Percentiles rank a stretch among this genome's conserved stretches.
Conservation (phyloP, 1,140 invertebrate species). For the Chrysoperla carnea region DNA sequence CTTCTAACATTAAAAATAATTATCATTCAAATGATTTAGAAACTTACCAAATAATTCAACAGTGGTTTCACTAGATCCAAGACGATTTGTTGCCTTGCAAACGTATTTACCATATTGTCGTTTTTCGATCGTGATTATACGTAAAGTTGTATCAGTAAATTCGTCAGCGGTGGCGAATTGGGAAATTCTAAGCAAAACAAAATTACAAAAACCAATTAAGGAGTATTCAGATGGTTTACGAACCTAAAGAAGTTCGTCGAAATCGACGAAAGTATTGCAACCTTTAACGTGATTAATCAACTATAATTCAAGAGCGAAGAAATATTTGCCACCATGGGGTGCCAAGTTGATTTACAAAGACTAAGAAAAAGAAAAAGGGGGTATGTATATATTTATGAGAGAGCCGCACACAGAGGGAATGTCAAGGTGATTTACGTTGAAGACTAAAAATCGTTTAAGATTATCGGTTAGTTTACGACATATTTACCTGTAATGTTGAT, state of each 20-base stretch:
- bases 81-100: constrained; percentile 74
- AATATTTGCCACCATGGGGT: too few relatives aligned
- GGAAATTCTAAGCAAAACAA: constrained; percentile 41
- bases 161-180: constrained; percentile 81
- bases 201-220: not conserved
- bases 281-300: not conserved
- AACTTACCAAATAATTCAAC: constrained; percentile 71
- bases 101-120: constrained; percentile 72
- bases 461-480: too few relatives aligned
- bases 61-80: constrained; percentile 56
- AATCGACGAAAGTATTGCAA: not conserved
- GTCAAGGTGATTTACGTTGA: too few relatives aligned
- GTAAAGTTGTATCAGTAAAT: constrained; percentile 73
- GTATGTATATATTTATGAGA: too few relatives aligned
- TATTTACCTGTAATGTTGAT: constrained; percentile 59
- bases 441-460: too few relatives aligned
- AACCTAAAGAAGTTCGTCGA: too few relatives aligned
- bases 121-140: constrained; percentile 82
- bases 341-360: too few relatives aligned
- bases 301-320: not conserved
- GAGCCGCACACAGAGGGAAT: too few relatives aligned
- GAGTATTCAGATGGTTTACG: too few relatives aligned
- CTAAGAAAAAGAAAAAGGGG: too few relatives aligned
- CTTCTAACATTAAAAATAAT: too few relatives aligned
- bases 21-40: not conserved